Percentiles rank a stretch among this genome's conserved stretches.
These are phyloP conservation scores for Camponotus vicinus DNA, from an alignment of 1,140 invertebrate genomes.

Conservation along the genomic window DNA sequence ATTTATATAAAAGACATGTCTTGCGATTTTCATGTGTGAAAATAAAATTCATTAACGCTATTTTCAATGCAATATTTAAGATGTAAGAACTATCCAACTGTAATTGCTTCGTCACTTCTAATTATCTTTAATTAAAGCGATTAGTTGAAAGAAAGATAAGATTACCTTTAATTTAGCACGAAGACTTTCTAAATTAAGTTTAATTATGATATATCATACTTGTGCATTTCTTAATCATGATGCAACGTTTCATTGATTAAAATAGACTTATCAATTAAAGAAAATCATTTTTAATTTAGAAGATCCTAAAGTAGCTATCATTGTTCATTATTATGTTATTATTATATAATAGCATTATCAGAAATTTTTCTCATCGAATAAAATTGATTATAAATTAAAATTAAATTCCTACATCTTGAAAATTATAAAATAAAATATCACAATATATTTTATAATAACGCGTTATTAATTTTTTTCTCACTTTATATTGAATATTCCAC, in stretches of 20 bases:
- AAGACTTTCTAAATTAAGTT: neutral
- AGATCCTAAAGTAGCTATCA: neutral
- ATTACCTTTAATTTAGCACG: conserved; percentile 45
- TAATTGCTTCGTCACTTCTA: conserved; percentile 26
- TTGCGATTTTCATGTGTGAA: neutral
- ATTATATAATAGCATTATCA: neutral
- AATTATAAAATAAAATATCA: neutral
- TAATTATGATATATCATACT: neutral
- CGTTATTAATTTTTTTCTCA: neutral
- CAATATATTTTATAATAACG: no score
- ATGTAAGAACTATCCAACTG: neutral
- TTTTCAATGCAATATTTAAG: conserved; percentile 5
- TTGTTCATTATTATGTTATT: neutral
- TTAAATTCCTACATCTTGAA: neutral
- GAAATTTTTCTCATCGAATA: neutral
- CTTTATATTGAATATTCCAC: neutral
- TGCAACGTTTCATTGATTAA: neutral
- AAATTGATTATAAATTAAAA: neutral
- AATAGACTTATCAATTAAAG: neutral
- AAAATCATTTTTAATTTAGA: neutral
- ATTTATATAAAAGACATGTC: neutral
- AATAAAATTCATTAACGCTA: neutral
- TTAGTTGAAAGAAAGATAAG: conserved; percentile 17
- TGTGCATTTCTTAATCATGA: neutral
- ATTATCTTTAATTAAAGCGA: conserved; percentile 47